Base-by-base conservation (phyloP, 2,797 vertebrate genomes). In the Sphenodon punctatus region DNA sequence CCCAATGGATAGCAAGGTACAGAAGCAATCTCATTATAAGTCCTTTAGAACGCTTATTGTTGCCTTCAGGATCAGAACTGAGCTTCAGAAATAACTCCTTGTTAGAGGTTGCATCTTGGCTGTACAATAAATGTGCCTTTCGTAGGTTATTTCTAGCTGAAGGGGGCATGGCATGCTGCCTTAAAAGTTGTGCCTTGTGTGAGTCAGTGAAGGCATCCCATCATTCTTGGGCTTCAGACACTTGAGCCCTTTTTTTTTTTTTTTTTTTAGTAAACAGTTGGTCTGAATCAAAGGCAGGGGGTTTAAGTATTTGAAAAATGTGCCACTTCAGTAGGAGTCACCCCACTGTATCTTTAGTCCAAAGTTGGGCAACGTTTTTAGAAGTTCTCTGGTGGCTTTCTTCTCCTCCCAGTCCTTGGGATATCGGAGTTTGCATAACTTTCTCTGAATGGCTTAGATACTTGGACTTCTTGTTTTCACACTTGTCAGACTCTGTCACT, bases 401-500 rank as follows among this genome's bases (percentile, higher is more conserved):
- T 34, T 69, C 42, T 19, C 10, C 30, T 3, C 19, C 22, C 27
- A 63, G 34, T 49, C 20, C 51, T 34, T 16, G 11, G 75, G 8
- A 1, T 51, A 75, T 70, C 41, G 0, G 64, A 55, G 70, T 86
- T 53, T 70, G 43, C 23, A 78, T 41, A 92, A 92, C 94, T 95
- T 94, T 78, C 30, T 70, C 27, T 32, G 67, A 88, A 51, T 83
- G 75, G 41, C 71, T 89, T 63, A 70, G 86, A 41, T 63, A 1
- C 85, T 72, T 48, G 45, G 79, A 12, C 66, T 36, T 22, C 74
- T 84, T 71, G 73, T n/a, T 69, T 90, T 93, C 92, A 80, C 93
- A 87, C 90, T 85, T 95, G 92, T 88, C 88, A 3, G 84, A 80
- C 74, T 59, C 70, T 59, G 86, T 71, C 75, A 8, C 67, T 82